Conservation (phyloP, 64 coral and sea anemone species). For the Porites lutea region DNA sequence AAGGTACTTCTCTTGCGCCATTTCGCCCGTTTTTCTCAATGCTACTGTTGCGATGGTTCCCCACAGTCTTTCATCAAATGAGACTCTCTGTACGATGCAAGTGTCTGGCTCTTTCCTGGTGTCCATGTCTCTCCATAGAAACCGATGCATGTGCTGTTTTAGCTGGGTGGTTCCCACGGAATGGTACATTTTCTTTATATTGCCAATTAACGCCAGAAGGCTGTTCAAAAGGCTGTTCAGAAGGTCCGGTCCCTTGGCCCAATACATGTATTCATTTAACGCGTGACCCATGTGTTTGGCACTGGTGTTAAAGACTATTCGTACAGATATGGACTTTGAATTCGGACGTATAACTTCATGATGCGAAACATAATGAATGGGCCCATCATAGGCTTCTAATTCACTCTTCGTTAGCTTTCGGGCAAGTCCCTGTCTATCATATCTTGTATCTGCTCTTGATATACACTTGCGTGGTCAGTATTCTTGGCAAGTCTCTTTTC, state of each 20-base stretch:
- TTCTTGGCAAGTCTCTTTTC: constrained; percentile 28
- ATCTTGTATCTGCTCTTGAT: too few species aligned
- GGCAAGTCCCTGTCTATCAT: constrained; percentile 46
- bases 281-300: constrained; percentile 61
- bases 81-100: not conserved
- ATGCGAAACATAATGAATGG: constrained; percentile 15
- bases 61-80: not conserved
- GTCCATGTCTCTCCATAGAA: not conserved
- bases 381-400: constrained; percentile 21
- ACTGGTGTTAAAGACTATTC: constrained; percentile 66
- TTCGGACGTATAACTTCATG: not conserved
- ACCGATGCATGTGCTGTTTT: constrained; percentile 3
- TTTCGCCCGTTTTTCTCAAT: not conserved
- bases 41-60: constrained; percentile 25
- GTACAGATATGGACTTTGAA: constrained; percentile 35
- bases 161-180: not conserved
- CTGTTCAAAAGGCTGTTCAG: constrained; percentile 60
- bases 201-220: constrained; percentile 10
- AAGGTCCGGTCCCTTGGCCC: constrained; percentile 31
- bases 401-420: constrained; percentile 15
- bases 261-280: constrained; percentile 54
- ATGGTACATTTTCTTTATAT: constrained; percentile 33
- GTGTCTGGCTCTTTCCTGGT: not conserved
- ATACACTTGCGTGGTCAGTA: not conserved
- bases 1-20: not conserved